Base-by-base conservation (phyloP, 2,113 vertebrate species). In the Octodon degus region DNA sequence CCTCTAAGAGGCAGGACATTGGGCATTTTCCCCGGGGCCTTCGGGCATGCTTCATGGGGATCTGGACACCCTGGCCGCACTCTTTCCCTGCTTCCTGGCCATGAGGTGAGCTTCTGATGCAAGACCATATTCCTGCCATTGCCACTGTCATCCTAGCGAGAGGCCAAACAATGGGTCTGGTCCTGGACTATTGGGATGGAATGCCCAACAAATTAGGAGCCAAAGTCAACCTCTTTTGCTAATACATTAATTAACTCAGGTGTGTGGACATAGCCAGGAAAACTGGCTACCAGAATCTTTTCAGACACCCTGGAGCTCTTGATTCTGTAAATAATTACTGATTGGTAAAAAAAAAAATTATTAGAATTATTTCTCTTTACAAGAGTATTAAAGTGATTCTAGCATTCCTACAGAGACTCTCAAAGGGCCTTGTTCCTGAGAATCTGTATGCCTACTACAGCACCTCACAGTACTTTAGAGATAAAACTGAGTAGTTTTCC, bases 341-440 rank as follows among this genome's bases (percentile, higher is more conserved):
- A 90, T 37, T 32, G 37, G 82, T 91, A 43, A 74, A 96, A 93
- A 91, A 93, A 91, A 37, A 95, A 90, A 47, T 32, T 95, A 89
- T 92, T 96, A 70, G 92, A 96, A 89, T 65, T 68, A 1, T 12
- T 90, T 40, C 77, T 90, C 97, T 97, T 92, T 65, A 93, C 72
- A 19, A 93, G 62, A 84, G 32, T 53, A 0, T 90, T 89, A 55
- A 94, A 86, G 37, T 86, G 72, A 76, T 91, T 85, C 93, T 93
- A 83, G 90, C 72, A 83, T 5, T 77, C 58, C 62, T 92, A 76
- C 88, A 82, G n/a, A 94, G 32, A 89, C 89, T 84, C 12, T 92
- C 24, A 80, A 92, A 91, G 50, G 76, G 11, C 47, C 27, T 4
- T 20, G n/a, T 84, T 92, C 62, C 68, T 95, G 62, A 86, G 85